Evolutionary conservation across 2,888 invertebrate genomes (phyloP).

Genomic region (Elgonia sp.): DNA sequence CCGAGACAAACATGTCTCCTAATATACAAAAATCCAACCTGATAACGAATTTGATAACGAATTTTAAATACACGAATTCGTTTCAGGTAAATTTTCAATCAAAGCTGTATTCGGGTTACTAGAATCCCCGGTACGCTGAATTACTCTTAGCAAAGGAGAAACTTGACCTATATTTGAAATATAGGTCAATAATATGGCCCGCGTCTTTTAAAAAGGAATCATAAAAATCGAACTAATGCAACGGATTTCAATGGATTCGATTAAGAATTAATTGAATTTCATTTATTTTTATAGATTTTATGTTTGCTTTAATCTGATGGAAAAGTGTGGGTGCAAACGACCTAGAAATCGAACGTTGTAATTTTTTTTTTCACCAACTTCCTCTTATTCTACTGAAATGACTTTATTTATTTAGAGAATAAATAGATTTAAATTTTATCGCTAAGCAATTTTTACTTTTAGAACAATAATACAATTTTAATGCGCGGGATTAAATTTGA

Average conservation of each 20-base stretch:
- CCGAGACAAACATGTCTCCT: too few species aligned
- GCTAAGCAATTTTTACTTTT: background rate
- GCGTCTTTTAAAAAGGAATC: slow-evolving; percentile 8
- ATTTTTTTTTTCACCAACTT: background rate
- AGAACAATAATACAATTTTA: too few species aligned
- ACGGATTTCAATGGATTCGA: slow-evolving; percentile 3
- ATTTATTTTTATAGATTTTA: slow-evolving; percentile 23
- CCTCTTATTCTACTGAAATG: background rate
- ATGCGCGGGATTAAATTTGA: too few species aligned
- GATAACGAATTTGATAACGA: too few species aligned
- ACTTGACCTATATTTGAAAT: slow-evolving; percentile 58
- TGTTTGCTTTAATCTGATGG: slow-evolving; percentile 21
- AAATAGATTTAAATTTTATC: background rate
- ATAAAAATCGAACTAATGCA: slow-evolving; percentile 25
- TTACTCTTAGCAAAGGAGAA: slow-evolving; percentile 12
- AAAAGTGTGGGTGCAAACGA: slow-evolving; percentile 10
- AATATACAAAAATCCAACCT: too few species aligned
- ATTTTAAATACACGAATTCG: background rate
- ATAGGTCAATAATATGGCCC: slow-evolving; percentile 45
- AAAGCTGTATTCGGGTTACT: slow-evolving; percentile 27
- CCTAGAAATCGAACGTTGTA: background rate
- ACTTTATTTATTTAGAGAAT: background rate
- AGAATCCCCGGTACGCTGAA: slow-evolving; percentile 1
- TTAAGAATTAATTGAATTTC: slow-evolving; percentile 32
- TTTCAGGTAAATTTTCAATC: slow-evolving; percentile 19